These are phyloP conservation scores for Agriopis leucophaearia DNA, from an alignment of 2,888 invertebrate species.

Conservation along the genomic window DNA sequence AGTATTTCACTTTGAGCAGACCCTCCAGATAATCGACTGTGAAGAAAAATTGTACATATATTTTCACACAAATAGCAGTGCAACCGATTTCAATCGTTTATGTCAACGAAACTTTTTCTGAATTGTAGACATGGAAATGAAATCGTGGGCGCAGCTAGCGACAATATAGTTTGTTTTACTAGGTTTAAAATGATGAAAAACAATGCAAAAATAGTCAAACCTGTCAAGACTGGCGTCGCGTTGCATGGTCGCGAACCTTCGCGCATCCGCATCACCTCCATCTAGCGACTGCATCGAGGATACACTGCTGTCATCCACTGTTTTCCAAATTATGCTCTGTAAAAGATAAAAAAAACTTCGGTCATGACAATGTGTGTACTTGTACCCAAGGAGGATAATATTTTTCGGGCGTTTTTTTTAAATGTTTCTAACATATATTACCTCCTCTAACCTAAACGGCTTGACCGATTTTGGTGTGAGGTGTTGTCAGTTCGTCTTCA, in stretches of 20 bases:
- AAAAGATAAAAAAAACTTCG: background rate
- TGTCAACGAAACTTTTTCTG: no score
- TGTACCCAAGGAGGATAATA: no score
- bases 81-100: background rate
- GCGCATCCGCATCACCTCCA: conserved; percentile 88
- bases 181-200: no score
- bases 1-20: conserved; percentile 94
- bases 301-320: conserved; percentile 93
- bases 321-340: conserved; percentile 92
- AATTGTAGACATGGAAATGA: no score
- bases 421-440: no score
- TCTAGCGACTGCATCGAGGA: conserved; percentile 94
- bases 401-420: no score
- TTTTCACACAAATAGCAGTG: background rate
- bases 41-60: conserved; percentile 28
- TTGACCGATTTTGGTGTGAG: no score
- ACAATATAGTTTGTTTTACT: no score
- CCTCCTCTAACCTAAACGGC: no score
- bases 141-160: no score
- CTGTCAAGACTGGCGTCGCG: conserved; percentile 93
- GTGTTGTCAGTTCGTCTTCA: no score
- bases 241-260: conserved; percentile 85
- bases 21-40: conserved; percentile 92
- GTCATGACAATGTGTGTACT: background rate
- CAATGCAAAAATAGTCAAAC: conserved; percentile 60